Conservation (phyloP, 2,113 vertebrate species). For the Tapirus terrestris region DNA sequence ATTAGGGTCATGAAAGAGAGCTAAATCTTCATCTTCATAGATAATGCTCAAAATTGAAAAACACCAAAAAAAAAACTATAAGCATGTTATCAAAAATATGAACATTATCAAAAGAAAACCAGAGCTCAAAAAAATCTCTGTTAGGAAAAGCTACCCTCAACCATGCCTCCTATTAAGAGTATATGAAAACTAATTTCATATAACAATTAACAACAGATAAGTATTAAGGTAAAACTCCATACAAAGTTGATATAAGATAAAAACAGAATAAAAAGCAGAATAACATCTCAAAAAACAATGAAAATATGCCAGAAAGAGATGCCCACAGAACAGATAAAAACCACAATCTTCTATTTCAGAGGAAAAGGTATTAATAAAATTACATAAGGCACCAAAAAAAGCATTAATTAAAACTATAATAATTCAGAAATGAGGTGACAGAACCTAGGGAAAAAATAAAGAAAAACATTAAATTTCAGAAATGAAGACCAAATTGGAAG, state of each 20-base stretch:
- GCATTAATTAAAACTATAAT: not conserved
- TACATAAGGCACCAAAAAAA: not conserved
- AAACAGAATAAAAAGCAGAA: slow-evolving; percentile 26
- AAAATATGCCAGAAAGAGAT: not conserved
- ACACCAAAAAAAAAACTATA: not conserved
- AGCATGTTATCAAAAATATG: not conserved
- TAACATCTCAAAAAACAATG: slow-evolving; percentile 2
- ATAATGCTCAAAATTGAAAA: not conserved
- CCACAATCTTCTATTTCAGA: not conserved
- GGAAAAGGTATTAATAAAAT: slow-evolving; percentile 23
- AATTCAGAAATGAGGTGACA: not conserved
- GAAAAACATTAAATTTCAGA: not conserved
- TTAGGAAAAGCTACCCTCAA: not conserved
- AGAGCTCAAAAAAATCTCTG: not conserved
- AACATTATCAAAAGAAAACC: not conserved
- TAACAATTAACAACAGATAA: slow-evolving; percentile 10
- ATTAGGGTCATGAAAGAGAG: not conserved
- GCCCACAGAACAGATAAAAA: not conserved
- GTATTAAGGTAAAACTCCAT: not conserved
- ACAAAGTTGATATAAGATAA: not conserved
- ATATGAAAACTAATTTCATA: slow-evolving; percentile 16
- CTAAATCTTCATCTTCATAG: not conserved
- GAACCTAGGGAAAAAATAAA: not conserved
- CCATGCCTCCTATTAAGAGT: not conserved
- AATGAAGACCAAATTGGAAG: not conserved